A percentile compares a stretch with the other conserved stretches of the same genome.
Evolutionary conservation across 2,797 vertebrate species (phyloP).

Genomic region (Rhodeus uyekii): DNA sequence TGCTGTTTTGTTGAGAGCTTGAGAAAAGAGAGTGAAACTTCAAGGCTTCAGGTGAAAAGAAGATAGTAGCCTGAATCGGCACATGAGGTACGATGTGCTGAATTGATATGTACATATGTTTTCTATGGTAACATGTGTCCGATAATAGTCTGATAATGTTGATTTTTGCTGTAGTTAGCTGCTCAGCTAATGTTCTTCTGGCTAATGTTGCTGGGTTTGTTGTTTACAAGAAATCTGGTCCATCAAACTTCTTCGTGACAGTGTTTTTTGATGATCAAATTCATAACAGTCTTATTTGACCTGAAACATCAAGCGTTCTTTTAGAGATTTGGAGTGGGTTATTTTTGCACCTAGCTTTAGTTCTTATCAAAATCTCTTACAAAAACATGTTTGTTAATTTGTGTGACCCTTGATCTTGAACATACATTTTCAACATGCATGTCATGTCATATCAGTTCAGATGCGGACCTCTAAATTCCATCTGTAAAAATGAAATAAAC

Average conservation of each 20-base stretch:
- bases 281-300: too few relatives aligned
- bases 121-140: neutral
- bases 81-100: constrained; percentile 47
- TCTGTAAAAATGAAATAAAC: neutral
- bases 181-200: constrained; percentile 24
- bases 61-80: constrained; percentile 28
- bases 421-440: neutral
- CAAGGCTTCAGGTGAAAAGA: constrained; percentile 1
- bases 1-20: constrained; percentile 44
- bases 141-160: neutral
- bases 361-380: neutral
- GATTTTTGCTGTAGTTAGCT: constrained; percentile 16
- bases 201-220: constrained; percentile 23
- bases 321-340: neutral
- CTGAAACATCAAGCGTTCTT: neutral
- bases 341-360: neutral
- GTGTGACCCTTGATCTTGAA: neutral
- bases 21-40: constrained; percentile 30
- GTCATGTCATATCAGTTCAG: neutral
- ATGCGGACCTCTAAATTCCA: neutral
- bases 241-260: neutral
- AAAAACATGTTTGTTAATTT: neutral
- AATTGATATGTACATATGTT: neutral
- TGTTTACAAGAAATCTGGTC: constrained; percentile 25
- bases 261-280: neutral